Evolutionary conservation across 2,113 vertebrate genomes (phyloP).

Genomic region (Crotalus helleri): DNA sequence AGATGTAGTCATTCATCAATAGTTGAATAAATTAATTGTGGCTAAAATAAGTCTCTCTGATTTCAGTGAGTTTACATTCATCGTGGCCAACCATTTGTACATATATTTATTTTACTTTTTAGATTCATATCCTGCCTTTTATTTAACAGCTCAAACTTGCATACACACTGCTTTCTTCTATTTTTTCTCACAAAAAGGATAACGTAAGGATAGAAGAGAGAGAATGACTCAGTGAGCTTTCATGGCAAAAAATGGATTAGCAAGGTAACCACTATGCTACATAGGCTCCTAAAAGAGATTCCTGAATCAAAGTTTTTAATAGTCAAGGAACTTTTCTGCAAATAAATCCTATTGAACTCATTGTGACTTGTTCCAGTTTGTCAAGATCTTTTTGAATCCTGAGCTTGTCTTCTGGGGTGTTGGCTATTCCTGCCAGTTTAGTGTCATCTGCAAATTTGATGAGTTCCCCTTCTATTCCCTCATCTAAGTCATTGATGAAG

Average conservation of each 20-base stretch:
- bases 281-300: not conserved
- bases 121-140: not conserved
- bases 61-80: not conserved
- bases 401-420: too few relatives aligned
- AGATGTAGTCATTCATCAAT: not conserved
- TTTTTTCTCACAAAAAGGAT: not conserved
- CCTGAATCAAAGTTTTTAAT: not conserved
- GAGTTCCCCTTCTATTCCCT: too few relatives aligned
- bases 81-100: not conserved
- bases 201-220: not conserved
- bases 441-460: too few relatives aligned
- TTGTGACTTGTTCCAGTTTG: not conserved
- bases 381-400: too few relatives aligned
- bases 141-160: not conserved
- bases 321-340: not conserved
- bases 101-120: not conserved
- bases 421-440: too few relatives aligned
- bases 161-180: not conserved
- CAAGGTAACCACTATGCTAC: not conserved
- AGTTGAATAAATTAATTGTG: not conserved
- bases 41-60: not conserved
- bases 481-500: too few relatives aligned
- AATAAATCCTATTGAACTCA: not conserved
- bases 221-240: not conserved
- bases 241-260: not conserved